Evolutionary conservation across 2,888 invertebrate genomes (phyloP).

Genomic region (Tetragnatha montana): DNA sequence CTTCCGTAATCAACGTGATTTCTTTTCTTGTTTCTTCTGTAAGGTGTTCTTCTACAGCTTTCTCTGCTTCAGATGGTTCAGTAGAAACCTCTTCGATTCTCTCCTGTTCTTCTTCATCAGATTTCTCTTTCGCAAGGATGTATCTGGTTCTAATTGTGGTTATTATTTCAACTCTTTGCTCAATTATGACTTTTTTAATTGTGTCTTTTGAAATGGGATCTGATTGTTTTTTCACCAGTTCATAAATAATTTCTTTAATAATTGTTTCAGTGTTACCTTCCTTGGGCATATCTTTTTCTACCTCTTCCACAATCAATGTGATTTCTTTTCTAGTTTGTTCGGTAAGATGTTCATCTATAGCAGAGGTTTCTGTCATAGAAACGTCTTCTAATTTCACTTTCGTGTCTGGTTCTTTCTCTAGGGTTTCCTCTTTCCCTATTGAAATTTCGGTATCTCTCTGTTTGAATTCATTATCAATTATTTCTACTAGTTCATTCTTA

Average conservation of each 20-base stretch:
- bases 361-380: neutral
- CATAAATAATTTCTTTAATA: neutral
- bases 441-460: neutral
- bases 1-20: neutral
- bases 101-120: neutral
- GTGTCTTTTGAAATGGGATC: neutral
- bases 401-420: neutral
- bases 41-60: conserved; percentile 12
- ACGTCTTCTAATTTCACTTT: neutral
- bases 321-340: too few species aligned
- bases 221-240: conserved; percentile 11
- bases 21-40: conserved; percentile 12
- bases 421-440: neutral
- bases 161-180: too few species aligned
- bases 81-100: neutral
- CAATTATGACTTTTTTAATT: neutral
- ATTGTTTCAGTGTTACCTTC: too few species aligned
- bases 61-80: neutral
- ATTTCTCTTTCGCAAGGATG: neutral
- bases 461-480: neutral
- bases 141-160: neutral
- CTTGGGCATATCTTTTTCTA: too few species aligned
- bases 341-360: neutral
- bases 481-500: neutral
- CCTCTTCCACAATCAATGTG: too few species aligned